Percentiles rank a stretch among this genome's conserved stretches.
Conservation (phyloP, 2,113 vertebrate species). For the Elaphurus davidianus region DNA sequence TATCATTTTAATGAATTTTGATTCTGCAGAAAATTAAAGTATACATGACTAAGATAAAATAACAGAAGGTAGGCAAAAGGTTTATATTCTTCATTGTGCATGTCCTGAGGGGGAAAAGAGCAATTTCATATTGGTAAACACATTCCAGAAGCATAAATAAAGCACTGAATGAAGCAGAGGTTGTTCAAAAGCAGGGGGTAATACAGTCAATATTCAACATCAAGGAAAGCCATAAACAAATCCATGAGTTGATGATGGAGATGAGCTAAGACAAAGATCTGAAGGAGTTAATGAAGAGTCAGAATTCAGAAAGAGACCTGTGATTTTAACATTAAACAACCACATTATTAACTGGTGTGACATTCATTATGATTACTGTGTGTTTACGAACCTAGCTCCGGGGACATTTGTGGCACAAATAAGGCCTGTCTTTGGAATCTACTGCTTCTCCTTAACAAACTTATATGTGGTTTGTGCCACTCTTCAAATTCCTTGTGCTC, state of each 20-base stretch:
- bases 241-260: neutral
- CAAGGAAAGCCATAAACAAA: neutral
- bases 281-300: neutral
- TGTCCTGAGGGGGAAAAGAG: neutral
- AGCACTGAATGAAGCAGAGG: neutral
- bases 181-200: neutral
- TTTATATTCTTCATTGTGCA: neutral
- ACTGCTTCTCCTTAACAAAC: neutral
- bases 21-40: neutral
- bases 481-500: neutral
- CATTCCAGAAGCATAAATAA: neutral
- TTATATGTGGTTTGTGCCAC: neutral
- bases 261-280: neutral
- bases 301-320: constrained; percentile 20
- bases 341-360: neutral
- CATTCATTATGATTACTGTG: neutral
- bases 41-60: neutral
- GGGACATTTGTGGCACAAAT: neutral
- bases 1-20: neutral
- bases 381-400: neutral
- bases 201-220: neutral
- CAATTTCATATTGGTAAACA: neutral
- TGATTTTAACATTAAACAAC: neutral
- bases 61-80: neutral
- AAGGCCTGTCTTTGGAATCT: neutral